A percentile compares a stretch with the other conserved stretches of the same genome.
Conservation (phyloP, 2,888 invertebrate species). For the Iselma pallidipennis region DNA sequence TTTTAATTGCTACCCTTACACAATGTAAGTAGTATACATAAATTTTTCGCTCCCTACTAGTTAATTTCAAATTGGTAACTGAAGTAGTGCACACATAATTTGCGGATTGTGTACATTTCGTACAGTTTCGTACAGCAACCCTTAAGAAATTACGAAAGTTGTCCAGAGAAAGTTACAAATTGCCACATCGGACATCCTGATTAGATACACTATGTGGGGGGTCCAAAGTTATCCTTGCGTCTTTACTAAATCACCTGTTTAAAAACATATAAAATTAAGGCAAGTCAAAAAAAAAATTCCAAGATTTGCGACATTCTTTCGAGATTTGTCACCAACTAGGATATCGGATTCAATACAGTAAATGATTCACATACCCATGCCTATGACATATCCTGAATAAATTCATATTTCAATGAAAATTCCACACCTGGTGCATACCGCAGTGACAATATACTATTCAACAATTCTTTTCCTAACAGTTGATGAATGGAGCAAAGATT, state of each 20-base stretch:
- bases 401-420: neutral
- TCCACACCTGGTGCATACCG: slow-evolving; percentile 2
- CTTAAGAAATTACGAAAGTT: neutral
- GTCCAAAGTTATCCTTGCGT: too few relatives aligned
- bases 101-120: too few relatives aligned
- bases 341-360: neutral
- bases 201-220: too few relatives aligned
- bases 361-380: neutral
- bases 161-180: neutral
- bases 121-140: neutral
- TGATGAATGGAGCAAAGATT: neutral
- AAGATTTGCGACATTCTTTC: neutral
- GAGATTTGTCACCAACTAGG: neutral
- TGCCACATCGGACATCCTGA: too few relatives aligned
- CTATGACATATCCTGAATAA: neutral
- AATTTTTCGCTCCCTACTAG: too few relatives aligned
- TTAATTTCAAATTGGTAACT: too few relatives aligned
- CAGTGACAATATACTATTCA: neutral
- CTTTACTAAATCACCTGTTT: too few relatives aligned
- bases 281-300: neutral
- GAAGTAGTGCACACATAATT: too few relatives aligned
- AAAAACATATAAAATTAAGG: too few relatives aligned
- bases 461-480: neutral
- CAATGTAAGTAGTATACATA: slow-evolving; percentile 23
- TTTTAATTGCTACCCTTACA: slow-evolving; percentile 11